Percentiles rank a stretch among this genome's conserved stretches.
Conservation (phyloP, 1,140 invertebrate species). For the Leptopilina boulardi region DNA sequence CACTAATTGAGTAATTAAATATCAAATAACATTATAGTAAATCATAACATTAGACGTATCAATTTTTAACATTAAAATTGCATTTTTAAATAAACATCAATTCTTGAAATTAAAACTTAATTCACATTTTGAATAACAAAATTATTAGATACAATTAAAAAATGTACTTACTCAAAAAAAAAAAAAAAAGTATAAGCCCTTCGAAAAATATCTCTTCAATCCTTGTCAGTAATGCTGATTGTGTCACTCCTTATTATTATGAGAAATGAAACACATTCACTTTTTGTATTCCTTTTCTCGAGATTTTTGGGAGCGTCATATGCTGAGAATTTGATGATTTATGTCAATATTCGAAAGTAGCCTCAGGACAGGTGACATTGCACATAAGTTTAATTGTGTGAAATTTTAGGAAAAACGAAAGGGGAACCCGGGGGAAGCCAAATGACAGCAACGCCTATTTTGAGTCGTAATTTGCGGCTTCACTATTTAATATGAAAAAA, state of each 20-base stretch:
- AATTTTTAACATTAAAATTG: no score
- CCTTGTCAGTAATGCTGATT: constrained; percentile 22
- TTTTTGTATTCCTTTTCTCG: neutral
- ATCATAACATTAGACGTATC: no score
- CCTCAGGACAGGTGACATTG: neutral
- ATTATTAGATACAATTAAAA: neutral
- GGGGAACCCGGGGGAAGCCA: constrained; percentile 54
- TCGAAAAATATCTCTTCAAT: neutral
- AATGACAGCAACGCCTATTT: constrained; percentile 69
- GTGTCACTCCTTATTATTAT: constrained; percentile 22
- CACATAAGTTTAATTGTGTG: neutral
- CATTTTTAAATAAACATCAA: no score
- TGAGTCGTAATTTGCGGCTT: constrained; percentile 43
- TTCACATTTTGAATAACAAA: no score
- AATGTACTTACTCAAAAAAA: neutral
- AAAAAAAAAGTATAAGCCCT: neutral
- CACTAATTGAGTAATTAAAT: no score
- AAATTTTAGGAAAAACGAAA: constrained; percentile 52
- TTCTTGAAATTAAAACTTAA: neutral
- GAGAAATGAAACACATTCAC: constrained; percentile 2
- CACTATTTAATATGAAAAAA: constrained; percentile 38
- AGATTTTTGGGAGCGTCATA: neutral
- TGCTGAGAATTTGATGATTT: neutral
- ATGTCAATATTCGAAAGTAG: neutral
- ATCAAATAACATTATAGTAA: no score